Base-by-base conservation (phyloP, 2,888 invertebrate genomes). In the Physocephala rufipes region DNA sequence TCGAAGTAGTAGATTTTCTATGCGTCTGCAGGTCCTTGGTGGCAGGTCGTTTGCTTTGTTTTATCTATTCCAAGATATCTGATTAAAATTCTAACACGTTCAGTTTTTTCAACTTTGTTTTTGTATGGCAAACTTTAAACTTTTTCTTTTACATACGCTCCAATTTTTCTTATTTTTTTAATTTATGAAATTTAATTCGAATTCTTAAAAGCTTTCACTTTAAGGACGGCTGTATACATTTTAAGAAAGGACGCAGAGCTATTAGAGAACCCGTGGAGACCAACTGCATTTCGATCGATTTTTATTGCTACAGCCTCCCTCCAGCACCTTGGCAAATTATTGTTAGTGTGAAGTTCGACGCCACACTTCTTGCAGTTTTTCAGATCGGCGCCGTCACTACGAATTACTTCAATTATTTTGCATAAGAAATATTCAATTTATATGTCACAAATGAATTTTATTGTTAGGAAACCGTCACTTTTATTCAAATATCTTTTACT, bases 211-310 rank as follows among this genome's bases (percentile, higher is more conserved):
- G 63, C 63, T 63, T 47, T 45, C 43, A 63, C 47, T 63, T 63
- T 43, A 12, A 15, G 63, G 62, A 63, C 47, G 21, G 43, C 30
- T 26, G 26, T 30, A 26, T 13, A 21, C 55, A 16, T 36, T 15
- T 4, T 1, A 36, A 13, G 21, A 30, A 61, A 16, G 59, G 16
- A 62, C 5, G 63, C 21, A 47, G 15, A n/a, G 45, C 43, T 43
- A 19, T 13, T 21, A 36, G 16, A 62, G 7, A 45, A 36, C 12
- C n/a, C 19, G 21, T 16, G 15, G 15, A 28, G 45, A 19, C 63
- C 43, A 45, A 59, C 36, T 36, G 49, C 28, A 13, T n/a, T 47
- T 24, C 53, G 55, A 66, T 66, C 66, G 66, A 66, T 66, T 66
- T 66, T 64, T 66, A 36, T 53, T 28, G 24, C 66, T 66, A 53